Evolutionary conservation across 2,113 vertebrate species (phyloP).

Genomic region (Bombycilla garrulus): DNA sequence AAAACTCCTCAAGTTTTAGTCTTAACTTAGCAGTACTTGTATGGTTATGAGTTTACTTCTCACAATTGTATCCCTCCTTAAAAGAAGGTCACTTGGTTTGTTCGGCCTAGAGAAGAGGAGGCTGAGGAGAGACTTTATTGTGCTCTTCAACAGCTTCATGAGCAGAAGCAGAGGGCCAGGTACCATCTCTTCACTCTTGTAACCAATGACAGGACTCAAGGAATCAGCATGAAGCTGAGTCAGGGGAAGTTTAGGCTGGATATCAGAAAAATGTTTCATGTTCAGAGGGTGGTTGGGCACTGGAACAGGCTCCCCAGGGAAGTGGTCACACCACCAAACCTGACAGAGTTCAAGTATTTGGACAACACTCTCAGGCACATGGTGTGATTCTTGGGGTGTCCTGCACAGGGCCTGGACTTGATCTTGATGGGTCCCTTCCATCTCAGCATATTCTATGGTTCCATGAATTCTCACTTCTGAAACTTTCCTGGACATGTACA

Average conservation of each 20-base stretch:
- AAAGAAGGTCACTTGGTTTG: neutral
- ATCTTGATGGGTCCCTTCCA: neutral
- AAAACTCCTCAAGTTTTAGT: neutral
- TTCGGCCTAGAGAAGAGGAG: neutral
- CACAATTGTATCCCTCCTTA: neutral
- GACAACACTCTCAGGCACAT: neutral
- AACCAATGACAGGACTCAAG: neutral
- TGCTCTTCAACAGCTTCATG: neutral
- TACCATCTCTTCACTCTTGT: neutral
- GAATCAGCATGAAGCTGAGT: neutral
- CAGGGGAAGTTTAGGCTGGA: neutral
- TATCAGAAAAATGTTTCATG: neutral
- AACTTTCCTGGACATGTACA: neutral
- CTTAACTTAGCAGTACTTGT: neutral
- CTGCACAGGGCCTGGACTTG: neutral
- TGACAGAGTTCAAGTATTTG: neutral
- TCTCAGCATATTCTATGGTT: neutral
- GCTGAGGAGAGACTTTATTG: neutral
- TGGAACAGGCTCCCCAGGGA: neutral
- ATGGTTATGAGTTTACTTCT: neutral
- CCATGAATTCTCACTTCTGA: neutral
- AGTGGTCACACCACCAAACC: neutral
- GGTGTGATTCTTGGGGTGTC: neutral
- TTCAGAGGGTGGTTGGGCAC: neutral
- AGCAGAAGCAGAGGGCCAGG: neutral